Evolutionary conservation across 2,888 invertebrate species (phyloP).

Genomic region (Parelbella ahira): DNA sequence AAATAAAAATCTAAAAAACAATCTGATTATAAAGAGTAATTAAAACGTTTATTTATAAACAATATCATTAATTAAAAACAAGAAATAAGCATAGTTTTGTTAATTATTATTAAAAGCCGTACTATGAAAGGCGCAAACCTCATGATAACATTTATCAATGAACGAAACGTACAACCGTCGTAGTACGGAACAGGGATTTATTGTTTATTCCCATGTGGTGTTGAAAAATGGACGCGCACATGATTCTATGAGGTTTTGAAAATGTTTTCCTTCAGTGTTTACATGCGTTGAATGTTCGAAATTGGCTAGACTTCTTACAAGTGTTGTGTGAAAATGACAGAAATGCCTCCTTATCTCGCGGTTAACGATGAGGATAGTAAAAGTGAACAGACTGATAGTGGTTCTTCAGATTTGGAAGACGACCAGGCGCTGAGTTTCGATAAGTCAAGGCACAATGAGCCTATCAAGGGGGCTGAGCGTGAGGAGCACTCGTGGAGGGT

Average conservation of each 20-base stretch:
- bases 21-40: too few relatives aligned
- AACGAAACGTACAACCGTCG: constrained; percentile 30
- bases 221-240: constrained; percentile 75
- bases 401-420: constrained; percentile 78
- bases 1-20: too few relatives aligned
- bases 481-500: constrained; percentile 94
- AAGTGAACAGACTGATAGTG: constrained; percentile 64
- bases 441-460: constrained; percentile 81
- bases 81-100: too few relatives aligned
- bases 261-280: constrained; percentile 55
- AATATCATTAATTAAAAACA: too few relatives aligned
- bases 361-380: constrained; percentile 69
- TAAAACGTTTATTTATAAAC: too few relatives aligned
- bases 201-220: constrained; percentile 75
- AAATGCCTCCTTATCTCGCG: constrained; percentile 76
- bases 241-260: constrained; percentile 63
- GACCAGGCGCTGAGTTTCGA: constrained; percentile 86
- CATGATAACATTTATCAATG: constrained; percentile 24
- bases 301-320: constrained; percentile 44
- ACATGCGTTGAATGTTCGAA: constrained; percentile 46
- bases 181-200: constrained; percentile 42
- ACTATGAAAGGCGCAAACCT: background rate
- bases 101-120: too few relatives aligned
- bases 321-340: constrained; percentile 72
- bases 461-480: constrained; percentile 79